phyloP scores from a whole-genome alignment of 2,888 invertebrate species.

The Ametastegia equiseti region DNA sequence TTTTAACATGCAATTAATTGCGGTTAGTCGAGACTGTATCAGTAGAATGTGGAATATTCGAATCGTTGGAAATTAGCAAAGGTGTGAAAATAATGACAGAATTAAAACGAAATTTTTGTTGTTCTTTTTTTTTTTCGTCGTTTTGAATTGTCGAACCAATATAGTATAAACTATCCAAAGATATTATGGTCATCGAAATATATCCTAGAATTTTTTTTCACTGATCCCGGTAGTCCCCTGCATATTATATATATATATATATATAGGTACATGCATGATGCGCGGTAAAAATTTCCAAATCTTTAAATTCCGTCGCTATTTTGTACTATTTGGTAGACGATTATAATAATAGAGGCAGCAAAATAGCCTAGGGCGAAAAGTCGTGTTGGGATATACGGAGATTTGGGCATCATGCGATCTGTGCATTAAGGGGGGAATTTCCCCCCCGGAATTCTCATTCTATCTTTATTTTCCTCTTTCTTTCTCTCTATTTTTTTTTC shows the following conservation, averaged over 20 bases:
- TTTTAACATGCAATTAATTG: background rate
- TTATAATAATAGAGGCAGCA: conserved; percentile 57
- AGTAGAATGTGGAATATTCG: background rate
- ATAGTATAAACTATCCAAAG: too few relatives aligned
- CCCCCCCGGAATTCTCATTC: conserved; percentile 29
- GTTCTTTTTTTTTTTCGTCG: background rate
- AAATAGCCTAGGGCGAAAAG: conserved; percentile 31
- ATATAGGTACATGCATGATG: background rate
- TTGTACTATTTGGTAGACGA: conserved; percentile 56
- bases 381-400: conserved; percentile 50
- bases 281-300: conserved; percentile 37
- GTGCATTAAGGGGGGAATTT: conserved; percentile 58
- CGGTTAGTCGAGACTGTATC: background rate
- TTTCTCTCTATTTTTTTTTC: conserved; percentile 41
- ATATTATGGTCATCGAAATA: too few relatives aligned
- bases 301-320: conserved; percentile 46
- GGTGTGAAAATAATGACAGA: too few relatives aligned
- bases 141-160: background rate
- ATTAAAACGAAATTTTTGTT: too few relatives aligned
- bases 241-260: background rate
- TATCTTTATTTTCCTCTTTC: conserved; percentile 1
- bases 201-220: background rate
- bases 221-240: background rate
- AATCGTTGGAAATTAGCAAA: too few relatives aligned
- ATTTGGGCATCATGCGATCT: conserved; percentile 63